Evolutionary conservation across 2,797 vertebrate genomes (phyloP).

Genomic region (Spinus olivaceus): DNA sequence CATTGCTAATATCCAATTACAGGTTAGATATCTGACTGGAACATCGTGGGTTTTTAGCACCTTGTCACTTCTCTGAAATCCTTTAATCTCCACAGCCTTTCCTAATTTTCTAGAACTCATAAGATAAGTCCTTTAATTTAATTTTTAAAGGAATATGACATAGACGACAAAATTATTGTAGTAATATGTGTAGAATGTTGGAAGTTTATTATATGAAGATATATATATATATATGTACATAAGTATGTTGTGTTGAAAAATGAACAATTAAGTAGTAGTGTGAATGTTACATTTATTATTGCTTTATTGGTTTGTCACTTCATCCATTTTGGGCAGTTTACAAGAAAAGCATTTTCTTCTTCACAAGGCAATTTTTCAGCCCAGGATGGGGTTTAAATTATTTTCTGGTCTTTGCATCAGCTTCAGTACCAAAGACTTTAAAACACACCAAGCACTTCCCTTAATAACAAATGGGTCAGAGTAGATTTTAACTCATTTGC

Average conservation of each 20-base stretch:
- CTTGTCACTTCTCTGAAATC: neutral
- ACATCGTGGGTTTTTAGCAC: neutral
- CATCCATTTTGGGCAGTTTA: neutral
- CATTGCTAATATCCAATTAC: neutral
- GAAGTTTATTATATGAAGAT: neutral
- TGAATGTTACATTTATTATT: neutral
- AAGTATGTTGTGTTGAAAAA: neutral
- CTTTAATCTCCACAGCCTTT: neutral
- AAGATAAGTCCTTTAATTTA: neutral
- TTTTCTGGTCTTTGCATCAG: neutral
- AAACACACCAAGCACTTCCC: neutral
- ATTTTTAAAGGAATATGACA: neutral
- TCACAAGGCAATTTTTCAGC: neutral
- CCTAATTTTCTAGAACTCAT: neutral
- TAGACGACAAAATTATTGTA: neutral
- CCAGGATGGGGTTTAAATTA: neutral
- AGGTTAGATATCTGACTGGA: neutral
- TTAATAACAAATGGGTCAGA: neutral
- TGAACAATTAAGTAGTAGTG: neutral
- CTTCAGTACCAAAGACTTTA: neutral
- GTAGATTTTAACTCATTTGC: neutral
- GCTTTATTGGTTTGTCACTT: neutral
- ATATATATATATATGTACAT: neutral
- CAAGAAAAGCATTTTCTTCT: neutral
- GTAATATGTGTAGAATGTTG: neutral